phyloP scores from a whole-genome alignment of 2,113 vertebrate species.

The Loxodonta africana region DNA sequence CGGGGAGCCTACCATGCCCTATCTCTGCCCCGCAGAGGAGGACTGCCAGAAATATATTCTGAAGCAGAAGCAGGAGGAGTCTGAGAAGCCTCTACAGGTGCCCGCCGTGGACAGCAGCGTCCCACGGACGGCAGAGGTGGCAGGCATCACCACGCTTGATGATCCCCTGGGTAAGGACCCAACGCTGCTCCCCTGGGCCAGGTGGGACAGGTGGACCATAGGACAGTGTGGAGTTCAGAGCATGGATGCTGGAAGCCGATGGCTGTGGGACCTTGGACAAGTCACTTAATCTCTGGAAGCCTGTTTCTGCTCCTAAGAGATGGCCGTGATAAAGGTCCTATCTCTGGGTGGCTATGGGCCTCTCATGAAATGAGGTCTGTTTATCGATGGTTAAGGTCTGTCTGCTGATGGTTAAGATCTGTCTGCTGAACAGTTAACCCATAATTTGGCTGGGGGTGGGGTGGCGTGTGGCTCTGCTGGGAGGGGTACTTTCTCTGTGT shows the following conservation, averaged over 20 bases:
- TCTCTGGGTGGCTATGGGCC: background rate
- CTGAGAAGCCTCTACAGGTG: slow-evolving; percentile 93
- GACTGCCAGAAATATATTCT: slow-evolving; percentile 92
- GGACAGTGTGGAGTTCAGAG: background rate
- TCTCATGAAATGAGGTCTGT: background rate
- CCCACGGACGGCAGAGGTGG: slow-evolving; percentile 84
- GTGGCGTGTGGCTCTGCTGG: background rate
- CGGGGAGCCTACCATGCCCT: rapidly evolving
- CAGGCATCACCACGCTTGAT: slow-evolving; percentile 93
- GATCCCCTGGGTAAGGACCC: slow-evolving; percentile 89
- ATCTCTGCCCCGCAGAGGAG: slow-evolving; percentile 87
- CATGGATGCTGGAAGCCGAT: background rate
- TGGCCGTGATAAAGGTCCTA: background rate
- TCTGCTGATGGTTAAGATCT: background rate
- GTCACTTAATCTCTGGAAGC: too few species aligned
- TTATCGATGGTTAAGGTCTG: too few species aligned
- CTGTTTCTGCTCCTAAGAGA: background rate
- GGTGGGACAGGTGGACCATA: background rate
- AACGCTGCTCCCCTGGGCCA: rapidly evolving
- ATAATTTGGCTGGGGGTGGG: background rate
- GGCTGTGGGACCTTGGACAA: background rate
- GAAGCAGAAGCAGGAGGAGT: slow-evolving; percentile 83
- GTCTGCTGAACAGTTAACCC: background rate
- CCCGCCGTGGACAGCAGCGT: slow-evolving; percentile 94
- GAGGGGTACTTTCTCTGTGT: background rate